Conservation (phyloP, 2,797 vertebrate genomes). For the Iguana delicatissima region DNA sequence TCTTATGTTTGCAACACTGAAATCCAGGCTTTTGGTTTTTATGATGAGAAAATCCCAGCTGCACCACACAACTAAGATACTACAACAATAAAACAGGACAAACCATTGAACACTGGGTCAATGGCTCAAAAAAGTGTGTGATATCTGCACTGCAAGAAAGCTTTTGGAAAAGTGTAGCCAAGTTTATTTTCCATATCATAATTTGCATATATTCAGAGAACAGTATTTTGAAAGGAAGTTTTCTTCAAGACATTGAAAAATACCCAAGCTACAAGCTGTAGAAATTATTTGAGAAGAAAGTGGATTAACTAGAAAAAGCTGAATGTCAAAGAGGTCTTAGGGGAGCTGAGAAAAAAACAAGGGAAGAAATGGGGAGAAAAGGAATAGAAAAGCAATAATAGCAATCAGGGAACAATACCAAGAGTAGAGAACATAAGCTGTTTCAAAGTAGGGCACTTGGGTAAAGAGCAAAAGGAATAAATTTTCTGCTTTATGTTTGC, state of each 20-base stretch:
- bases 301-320: not conserved
- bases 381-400: not conserved
- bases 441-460: slow-evolving; percentile 12
- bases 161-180: not conserved
- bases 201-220: not conserved
- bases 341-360: not conserved
- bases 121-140: not conserved
- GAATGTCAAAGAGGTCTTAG: not conserved
- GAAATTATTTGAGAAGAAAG: not conserved
- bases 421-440: not conserved
- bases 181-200: not conserved
- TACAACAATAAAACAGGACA: not conserved
- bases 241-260: not conserved
- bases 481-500: not conserved
- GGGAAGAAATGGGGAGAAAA: not conserved
- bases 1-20: not conserved
- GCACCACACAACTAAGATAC: not conserved
- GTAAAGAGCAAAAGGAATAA: not conserved
- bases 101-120: not conserved
- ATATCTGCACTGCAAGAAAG: not conserved
- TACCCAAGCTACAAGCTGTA: not conserved
- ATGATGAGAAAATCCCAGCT: not conserved
- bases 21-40: not conserved
- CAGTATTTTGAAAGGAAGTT: not conserved
- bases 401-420: not conserved